Percentiles rank a stretch among this genome's conserved stretches.
phyloP scores from a whole-genome alignment of 2,113 vertebrate species.

The Stigmatopora nigra region DNA sequence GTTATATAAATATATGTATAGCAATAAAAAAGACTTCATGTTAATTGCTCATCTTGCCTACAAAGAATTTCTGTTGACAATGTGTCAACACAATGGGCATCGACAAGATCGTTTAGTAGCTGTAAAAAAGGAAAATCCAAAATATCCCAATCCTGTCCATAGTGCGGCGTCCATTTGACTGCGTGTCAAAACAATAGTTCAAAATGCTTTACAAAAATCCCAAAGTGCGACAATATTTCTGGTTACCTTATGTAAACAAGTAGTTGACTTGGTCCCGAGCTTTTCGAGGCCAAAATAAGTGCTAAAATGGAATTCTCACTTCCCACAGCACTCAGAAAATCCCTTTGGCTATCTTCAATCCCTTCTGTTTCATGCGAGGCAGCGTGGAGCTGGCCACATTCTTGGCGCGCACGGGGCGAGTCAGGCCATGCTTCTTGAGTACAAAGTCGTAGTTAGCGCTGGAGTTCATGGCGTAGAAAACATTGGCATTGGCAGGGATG shows the following conservation, averaged over 20 bases:
- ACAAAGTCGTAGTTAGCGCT: slow-evolving; percentile 96
- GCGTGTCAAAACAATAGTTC: background rate
- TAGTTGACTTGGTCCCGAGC: background rate
- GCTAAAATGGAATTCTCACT: background rate
- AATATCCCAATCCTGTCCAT: background rate
- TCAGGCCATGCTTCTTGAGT: slow-evolving; percentile 82
- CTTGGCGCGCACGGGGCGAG: slow-evolving; percentile 79
- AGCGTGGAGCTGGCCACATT: slow-evolving; percentile 90
- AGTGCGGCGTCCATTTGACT: background rate
- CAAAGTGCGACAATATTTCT: background rate
- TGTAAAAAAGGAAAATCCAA: background rate
- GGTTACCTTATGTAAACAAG: background rate
- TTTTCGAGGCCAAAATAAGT: background rate
- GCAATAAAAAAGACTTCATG: too few relatives aligned
- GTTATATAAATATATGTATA: too few relatives aligned
- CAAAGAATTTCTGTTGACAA: background rate
- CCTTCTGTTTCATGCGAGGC: slow-evolving; percentile 96
- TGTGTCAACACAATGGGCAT: background rate
- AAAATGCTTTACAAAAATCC: background rate
- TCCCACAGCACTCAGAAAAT: slow-evolving; percentile 80
- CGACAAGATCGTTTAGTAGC: background rate
- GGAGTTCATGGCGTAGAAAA: slow-evolving; percentile 99
- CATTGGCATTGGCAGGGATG: slow-evolving; percentile 94
- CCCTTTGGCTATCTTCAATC: slow-evolving; percentile 94
- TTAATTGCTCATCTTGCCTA: background rate